Percentiles rank a stretch among this genome's conserved stretches.
These are phyloP conservation scores for Enteromius radiatus DNA, from an alignment of 2,797 vertebrate genomes.

Conservation along the genomic window DNA sequence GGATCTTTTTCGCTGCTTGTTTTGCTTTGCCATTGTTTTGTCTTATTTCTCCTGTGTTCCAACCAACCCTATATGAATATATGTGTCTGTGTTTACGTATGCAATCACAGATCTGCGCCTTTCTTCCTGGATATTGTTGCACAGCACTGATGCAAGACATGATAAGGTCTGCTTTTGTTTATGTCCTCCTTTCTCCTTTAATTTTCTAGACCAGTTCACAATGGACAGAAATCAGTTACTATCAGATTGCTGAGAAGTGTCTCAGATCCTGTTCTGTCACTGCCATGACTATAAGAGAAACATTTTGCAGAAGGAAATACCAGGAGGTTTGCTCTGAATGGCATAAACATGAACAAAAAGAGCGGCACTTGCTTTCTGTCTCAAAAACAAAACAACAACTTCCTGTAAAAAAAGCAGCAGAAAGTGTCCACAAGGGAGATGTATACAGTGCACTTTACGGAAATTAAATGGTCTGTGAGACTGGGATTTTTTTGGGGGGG, in stretches of 20 bases:
- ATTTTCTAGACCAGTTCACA: constrained; percentile 57
- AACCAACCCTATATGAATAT: constrained; percentile 39
- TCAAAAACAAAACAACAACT: constrained; percentile 30
- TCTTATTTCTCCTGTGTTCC: constrained; percentile 48
- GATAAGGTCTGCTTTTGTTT: constrained; percentile 66
- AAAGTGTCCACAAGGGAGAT: constrained; percentile 9
- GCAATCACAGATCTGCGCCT: constrained; percentile 53
- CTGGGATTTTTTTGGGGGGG: constrained; percentile 30
- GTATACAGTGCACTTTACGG: neutral
- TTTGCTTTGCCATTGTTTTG: constrained; percentile 53
- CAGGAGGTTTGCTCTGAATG: constrained; percentile 13
- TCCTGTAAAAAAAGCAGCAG: constrained; percentile 21
- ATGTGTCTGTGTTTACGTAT: constrained; percentile 33
- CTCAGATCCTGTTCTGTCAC: constrained; percentile 56
- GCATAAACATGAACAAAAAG: neutral
- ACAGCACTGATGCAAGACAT: constrained; percentile 59
- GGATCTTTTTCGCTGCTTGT: constrained; percentile 54
- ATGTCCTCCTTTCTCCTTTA: constrained; percentile 57
- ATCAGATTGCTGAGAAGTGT: constrained; percentile 49
- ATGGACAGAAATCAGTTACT: constrained; percentile 43
- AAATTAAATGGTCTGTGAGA: neutral
- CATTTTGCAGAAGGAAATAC: constrained; percentile 30
- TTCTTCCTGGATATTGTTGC: constrained; percentile 53
- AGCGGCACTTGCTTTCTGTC: neutral
- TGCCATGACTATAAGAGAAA: constrained; percentile 20